Conservation (phyloP, 2,888 invertebrate species). For the Hartigia nigra region DNA sequence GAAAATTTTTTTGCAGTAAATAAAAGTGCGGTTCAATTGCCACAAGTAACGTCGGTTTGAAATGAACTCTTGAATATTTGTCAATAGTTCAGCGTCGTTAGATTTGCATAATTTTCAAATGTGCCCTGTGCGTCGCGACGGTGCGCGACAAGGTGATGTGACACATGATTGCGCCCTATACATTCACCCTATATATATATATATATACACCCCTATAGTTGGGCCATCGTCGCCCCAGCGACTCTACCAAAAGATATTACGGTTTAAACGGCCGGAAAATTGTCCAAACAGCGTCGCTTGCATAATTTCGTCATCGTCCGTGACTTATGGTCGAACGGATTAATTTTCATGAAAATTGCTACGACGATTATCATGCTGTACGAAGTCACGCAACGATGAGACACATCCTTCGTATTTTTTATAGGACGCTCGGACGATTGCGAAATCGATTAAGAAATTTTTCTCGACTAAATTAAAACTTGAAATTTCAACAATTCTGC, state of each 20-base stretch:
- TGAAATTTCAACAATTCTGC: no score
- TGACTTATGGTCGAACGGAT: conserved; percentile 35
- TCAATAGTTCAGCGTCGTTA: conserved; percentile 34
- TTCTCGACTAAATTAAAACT: background rate
- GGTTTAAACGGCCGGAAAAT: conserved; percentile 60
- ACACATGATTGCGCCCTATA: conserved; percentile 26
- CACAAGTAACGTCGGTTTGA: background rate
- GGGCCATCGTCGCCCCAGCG: conserved; percentile 31
- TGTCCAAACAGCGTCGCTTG: conserved; percentile 55
- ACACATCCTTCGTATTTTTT: background rate
- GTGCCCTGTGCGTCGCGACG: conserved; percentile 41
- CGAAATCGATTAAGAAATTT: background rate
- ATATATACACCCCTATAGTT: conserved; percentile 10
- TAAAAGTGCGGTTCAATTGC: background rate
- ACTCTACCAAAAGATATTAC: conserved; percentile 48
- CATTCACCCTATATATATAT: background rate
- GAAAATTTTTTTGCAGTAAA: background rate
- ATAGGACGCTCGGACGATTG: background rate
- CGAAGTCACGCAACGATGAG: background rate
- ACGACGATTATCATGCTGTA: background rate
- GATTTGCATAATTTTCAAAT: conserved; percentile 62
- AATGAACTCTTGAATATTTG: conserved; percentile 34
- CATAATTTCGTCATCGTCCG: conserved; percentile 43
- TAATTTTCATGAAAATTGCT: conserved; percentile 2
- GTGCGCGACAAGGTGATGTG: conserved; percentile 36